Evolutionary conservation across 53 echinoderm and acorn worm genomes (phyloP), one percentile per base, ranked within the genome.

Genomic region (Echinarachnius parma): DNA sequence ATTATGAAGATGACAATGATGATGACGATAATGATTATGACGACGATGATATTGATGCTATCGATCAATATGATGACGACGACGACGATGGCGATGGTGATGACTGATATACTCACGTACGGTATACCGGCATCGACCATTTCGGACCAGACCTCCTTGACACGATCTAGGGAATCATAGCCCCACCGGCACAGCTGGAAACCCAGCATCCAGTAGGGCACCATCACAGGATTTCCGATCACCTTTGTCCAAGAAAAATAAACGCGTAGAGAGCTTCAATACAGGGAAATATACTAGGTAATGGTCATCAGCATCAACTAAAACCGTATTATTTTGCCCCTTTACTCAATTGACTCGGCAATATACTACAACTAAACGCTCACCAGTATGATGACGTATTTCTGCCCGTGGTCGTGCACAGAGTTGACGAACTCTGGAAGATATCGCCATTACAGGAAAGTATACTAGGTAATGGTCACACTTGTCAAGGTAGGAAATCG

Each of bases 101-200:
- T 9, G 39, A 39, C 13, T 7, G 39, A 7, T 39, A 39, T 48
- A 67, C 50, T 48, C 21, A 67, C 67, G 21, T 67, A 67, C 7
- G 67, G 67, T 3, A 67, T 67, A 18, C 34, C 44, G 5, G 67
- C 50, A 20, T 48, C 67, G 28, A 67, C 18, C 67, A 67, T 67
- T 49, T 67, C 67, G 18, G 67, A 48, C 67, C 67, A 67, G 1
- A 95, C 89, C 20, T 81, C 53, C 55, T 81, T 90, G 26, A 88
- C 83, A 21, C 89, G 75, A 23, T 86, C 82, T 18, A 95, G 77
- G 21, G 80, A 80, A 2, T 69, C 70, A 57, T 95, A 95, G 28
- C 84, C 64, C 95, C 95, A 95, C 39, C 95, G 76, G 39, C 90
- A 81, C 0, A 95, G 77, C 55, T 95, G 95, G 53, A 90, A 95